Percentiles rank a stretch among this genome's conserved stretches.
Conservation (phyloP, 2,797 vertebrate species). For the Mico argentatus region DNA sequence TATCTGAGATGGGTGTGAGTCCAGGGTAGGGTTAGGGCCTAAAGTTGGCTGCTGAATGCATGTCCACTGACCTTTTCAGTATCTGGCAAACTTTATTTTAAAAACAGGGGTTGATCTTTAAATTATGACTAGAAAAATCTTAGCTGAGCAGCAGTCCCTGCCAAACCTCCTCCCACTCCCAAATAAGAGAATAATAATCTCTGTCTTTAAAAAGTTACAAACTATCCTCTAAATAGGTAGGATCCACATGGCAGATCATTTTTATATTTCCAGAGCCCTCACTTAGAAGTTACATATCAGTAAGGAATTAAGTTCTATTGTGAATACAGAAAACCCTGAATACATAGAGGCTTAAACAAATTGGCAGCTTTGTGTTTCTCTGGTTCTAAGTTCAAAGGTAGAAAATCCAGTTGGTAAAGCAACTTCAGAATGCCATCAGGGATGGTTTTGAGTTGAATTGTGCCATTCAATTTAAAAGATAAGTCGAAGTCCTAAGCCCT, state of each 20-base stretch:
- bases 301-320: neutral
- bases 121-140: slow-evolving; percentile 59
- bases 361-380: neutral
- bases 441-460: neutral
- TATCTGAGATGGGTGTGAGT: slow-evolving; percentile 58
- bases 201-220: slow-evolving; percentile 37
- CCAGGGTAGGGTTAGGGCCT: neutral
- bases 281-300: neutral
- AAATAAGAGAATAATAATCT: slow-evolving; percentile 19
- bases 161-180: neutral
- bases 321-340: neutral
- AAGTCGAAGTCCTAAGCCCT: neutral
- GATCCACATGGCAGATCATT: neutral
- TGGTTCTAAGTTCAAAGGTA: neutral
- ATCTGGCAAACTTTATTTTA: slow-evolving; percentile 57
- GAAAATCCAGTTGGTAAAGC: neutral
- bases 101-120: slow-evolving; percentile 69
- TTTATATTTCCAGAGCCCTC: neutral
- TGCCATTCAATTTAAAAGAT: neutral
- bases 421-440: neutral
- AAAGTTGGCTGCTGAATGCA: slow-evolving; percentile 51
- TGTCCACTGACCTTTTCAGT: slow-evolving; percentile 66
- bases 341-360: neutral
- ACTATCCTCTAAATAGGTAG: neutral
- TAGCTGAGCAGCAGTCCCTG: neutral